Percentiles rank a stretch among this genome's conserved stretches.
Evolutionary conservation across 2,113 vertebrate genomes (phyloP).

Genomic region (Atherinomorus stipes): DNA sequence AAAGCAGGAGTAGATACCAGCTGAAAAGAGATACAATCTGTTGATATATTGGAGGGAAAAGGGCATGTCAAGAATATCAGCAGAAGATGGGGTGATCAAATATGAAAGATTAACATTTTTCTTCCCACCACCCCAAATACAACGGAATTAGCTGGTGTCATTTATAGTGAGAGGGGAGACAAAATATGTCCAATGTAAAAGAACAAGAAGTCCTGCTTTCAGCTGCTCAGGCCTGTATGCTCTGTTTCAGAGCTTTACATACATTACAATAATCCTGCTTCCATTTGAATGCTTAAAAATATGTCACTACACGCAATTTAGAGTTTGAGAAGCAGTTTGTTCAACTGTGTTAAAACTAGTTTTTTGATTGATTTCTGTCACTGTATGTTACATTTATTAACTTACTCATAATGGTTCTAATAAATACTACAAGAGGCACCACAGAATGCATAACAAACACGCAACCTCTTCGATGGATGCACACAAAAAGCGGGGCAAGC

Average conservation of each 20-base stretch:
- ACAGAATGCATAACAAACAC: not conserved
- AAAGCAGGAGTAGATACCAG: conserved; percentile 60
- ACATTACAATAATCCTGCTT: conserved; percentile 61
- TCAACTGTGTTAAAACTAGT: not conserved
- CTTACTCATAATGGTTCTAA: not conserved
- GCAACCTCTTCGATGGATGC: not conserved
- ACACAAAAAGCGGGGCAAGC: not conserved
- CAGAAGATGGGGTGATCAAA: conserved; percentile 56
- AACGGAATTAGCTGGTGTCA: conserved; percentile 37
- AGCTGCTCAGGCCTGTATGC: not conserved
- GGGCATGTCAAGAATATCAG: conserved; percentile 71
- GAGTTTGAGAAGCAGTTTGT: conserved; percentile 25
- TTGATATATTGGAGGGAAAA: conserved; percentile 66
- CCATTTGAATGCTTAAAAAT: conserved; percentile 26
- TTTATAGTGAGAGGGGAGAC: conserved; percentile 21
- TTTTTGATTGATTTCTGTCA: conserved; percentile 13
- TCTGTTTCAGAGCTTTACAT: conserved; percentile 58
- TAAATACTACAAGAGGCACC: not conserved
- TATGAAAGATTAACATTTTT: conserved; percentile 43
- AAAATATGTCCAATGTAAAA: conserved; percentile 20
- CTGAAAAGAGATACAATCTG: conserved; percentile 58
- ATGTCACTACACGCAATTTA: conserved; percentile 14
- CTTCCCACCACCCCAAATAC: not conserved
- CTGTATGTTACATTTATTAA: conserved; percentile 1
- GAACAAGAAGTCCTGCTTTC: conserved; percentile 24